These are phyloP conservation scores for Drosophila funebris DNA, from an alignment of 1,140 invertebrate species.

Conservation along the genomic window DNA sequence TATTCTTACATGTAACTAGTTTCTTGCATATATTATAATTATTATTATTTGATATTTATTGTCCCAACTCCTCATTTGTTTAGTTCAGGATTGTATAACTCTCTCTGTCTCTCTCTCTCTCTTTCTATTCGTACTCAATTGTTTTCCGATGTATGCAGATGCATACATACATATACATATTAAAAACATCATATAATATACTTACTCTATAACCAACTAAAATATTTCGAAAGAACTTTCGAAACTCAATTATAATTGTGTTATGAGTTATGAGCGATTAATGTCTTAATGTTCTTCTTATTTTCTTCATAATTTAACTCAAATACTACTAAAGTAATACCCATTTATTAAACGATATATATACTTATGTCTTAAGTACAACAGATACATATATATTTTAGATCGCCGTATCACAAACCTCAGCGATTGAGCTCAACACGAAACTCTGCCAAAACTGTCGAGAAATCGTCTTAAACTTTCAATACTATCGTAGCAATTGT, in stretches of 20 bases:
- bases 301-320: slow-evolving; percentile 7
- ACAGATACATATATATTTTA: neutral
- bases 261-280: slow-evolving; percentile 4
- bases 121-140: slow-evolving; percentile 5
- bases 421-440: neutral
- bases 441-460: neutral
- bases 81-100: slow-evolving; percentile 12
- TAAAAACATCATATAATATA: slow-evolving; percentile 18
- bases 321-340: neutral
- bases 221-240: slow-evolving; percentile 11
- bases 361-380: neutral
- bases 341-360: slow-evolving; percentile 1
- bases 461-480: neutral
- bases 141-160: neutral
- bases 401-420: too few relatives aligned
- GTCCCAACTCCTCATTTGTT: slow-evolving; percentile 1
- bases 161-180: slow-evolving; percentile 19
- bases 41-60: slow-evolving; percentile 5
- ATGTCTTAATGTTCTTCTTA: slow-evolving; percentile 16
- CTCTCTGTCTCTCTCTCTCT: neutral
- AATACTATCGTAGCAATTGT: neutral
- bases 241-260: slow-evolving; percentile 10
- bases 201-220: slow-evolving; percentile 6
- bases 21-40: slow-evolving; percentile 1
- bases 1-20: slow-evolving; percentile 11